Evolutionary conservation across 2,888 invertebrate genomes (phyloP), one percentile per base, ranked within the genome.

Genomic region (Craniophora ligustri): DNA sequence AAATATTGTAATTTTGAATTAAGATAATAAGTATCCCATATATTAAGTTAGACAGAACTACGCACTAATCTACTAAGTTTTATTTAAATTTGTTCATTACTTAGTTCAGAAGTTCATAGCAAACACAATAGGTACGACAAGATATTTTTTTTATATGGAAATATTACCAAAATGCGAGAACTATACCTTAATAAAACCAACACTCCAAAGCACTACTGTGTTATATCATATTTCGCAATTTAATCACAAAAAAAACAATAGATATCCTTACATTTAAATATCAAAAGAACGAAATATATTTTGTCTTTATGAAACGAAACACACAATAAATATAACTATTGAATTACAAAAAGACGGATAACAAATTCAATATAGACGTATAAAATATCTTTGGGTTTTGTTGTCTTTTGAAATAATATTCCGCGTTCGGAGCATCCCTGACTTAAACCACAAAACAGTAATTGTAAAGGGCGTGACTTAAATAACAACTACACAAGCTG

Each of bases 331-430:
- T 15, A 38, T 30, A 14, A 15, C n/a, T 21, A 21, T 31, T 15
- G 19, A 14, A 31, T 38, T 21, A 38, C 30, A 39, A 21, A 14
- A 39, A 6, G 8, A 10, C 1, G 10, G 19, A 30, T 39, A 38
- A 15, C 31, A 31, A 47, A 40, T 40, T 48, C 23, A n/a, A 39
- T 39, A 39, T 26, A 23, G n/a, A n/a, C n/a, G n/a, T 10, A 18
- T 2, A 26, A 26, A 38, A 32, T 16, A 16, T 16, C n/a, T 39
- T 39, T 23, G 23, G 8, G 11, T 31, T 39, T 38, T 39, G 8
- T 39, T 38, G 36, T 15, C 14, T 31, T 46, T 35, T 11, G 28
- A 11, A 38, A 46, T 21, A 2, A 47, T 32, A 32, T 46, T 7
- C 30, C 30, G 19, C 10, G 5, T 39, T 47, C 15, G 8, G 5